Percentiles rank a stretch among this genome's conserved stretches.
phyloP scores from a whole-genome alignment of 2,113 vertebrate genomes.

The Corythornis vintsioides region DNA sequence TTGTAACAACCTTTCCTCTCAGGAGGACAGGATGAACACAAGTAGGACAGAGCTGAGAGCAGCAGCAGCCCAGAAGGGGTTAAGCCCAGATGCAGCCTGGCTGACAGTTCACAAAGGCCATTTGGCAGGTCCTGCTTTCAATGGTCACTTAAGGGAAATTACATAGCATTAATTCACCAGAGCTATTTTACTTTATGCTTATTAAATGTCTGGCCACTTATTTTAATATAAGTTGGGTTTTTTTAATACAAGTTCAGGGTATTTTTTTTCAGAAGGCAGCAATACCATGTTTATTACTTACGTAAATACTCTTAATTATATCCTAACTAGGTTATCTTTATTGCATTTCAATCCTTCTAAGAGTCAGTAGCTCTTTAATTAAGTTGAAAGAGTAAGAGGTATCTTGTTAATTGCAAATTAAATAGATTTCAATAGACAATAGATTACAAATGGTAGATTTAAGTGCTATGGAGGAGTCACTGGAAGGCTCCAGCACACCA shows the following conservation, averaged over 20 bases:
- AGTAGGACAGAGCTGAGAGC: background rate
- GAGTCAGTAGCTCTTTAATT: conserved; percentile 76
- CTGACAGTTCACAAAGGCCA: conserved; percentile 33
- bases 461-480: conserved; percentile 43
- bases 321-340: conserved; percentile 76
- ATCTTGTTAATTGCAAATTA: conserved; percentile 79
- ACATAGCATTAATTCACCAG: conserved; percentile 61
- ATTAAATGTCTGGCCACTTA: conserved; percentile 65
- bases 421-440: conserved; percentile 76
- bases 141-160: conserved; percentile 60
- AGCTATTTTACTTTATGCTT: conserved; percentile 61
- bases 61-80: background rate
- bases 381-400: conserved; percentile 74
- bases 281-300: conserved; percentile 76
- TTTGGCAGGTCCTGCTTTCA: conserved; percentile 23
- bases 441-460: conserved; percentile 71
- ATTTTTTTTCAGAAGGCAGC: conserved; percentile 47
- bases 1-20: background rate
- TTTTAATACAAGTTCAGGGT: conserved; percentile 40
- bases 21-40: background rate
- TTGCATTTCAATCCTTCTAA: conserved; percentile 75
- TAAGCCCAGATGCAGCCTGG: background rate
- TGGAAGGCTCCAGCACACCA: conserved; percentile 42
- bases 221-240: conserved; percentile 45
- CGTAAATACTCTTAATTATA: conserved; percentile 78